Evolutionary conservation across 2,113 vertebrate species (phyloP), one percentile per base, ranked within the genome.

Genomic region (Pantherophis guttatus): DNA sequence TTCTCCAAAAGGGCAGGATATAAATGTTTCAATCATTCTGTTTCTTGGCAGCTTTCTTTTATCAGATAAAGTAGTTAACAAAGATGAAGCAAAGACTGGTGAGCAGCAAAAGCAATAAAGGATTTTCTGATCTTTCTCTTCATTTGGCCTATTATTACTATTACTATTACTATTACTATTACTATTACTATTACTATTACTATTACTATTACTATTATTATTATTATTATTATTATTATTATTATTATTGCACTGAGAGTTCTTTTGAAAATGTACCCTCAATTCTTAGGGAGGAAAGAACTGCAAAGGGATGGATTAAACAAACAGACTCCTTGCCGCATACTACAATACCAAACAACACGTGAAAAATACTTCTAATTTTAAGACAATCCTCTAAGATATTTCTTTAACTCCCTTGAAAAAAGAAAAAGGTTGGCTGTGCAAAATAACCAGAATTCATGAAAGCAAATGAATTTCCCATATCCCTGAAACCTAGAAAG

Each of bases 391-490:
- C 15, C 58, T n/a, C 48, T 62, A 54, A 50, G 3, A 88, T 7
- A 93, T 86, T 54, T 87, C 57, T 92, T 93, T 88, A 23, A 54
- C 39, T 86, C 91, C 57, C 15, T 23, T 33, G 57, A 94, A 44
- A 58, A 95, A 95, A 33, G 33, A 44, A 44, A 81, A 44, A 21
- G 8, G 7, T 21, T 26, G 93, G 94, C 0, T 12, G 92, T 88
- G 93, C 2, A 29, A 50, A 5, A 88, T 96, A 92, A 92, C 86
- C 4, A 0, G 53, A 95, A 91, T 94, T 96, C 88, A 95, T 92
- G 93, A 23, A 95, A 95, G 87, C 92, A 96, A 95, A 96, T 96
- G 95, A 57, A 96, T 97, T 97, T 96, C 90, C 90, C 97, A 98
- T 97, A 97, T 95, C 97, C 96, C 23, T 91, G 96, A 96, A 94